Base-by-base conservation (phyloP, 2,888 invertebrate species). In the Cerastis rubricosa region DNA sequence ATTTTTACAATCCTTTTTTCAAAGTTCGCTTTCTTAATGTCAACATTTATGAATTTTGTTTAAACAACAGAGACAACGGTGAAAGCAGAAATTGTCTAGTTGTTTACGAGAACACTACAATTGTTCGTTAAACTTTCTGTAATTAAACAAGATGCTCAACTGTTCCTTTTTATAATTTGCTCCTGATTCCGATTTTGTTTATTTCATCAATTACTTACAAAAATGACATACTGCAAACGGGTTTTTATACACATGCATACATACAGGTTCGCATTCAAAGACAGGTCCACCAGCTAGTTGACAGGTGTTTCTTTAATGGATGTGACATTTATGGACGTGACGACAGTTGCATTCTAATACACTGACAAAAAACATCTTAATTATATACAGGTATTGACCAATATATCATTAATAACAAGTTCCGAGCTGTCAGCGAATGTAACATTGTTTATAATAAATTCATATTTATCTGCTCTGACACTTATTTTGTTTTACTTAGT, bases 401-500 rank as follows among this genome's bases (percentile, higher is more conserved):
- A 49, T 61, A 19, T n/a, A 29, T 35, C 35, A 47, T 59, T 63
- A 54, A 57, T 45, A 66, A 63, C 29, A 71, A 63, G 47, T 69
- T 76, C 40, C 22, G n/a, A 80, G 40, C 61, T 69, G 59, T 66
- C 54, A 71, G 43, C 12, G 35, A 43, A 35, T 57, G 40, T 75
- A 54, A 74, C 35, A 54, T 54, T 54, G 59, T 29, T 69, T 69
- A 71, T 75, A 64, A 57, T 49, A 71, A 71, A 51, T 57, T 74
- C 57, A 71, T 63, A 67, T 63, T 68, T 71, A 75, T 80, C 63
- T 68, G 49, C 59, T 71, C 47, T 64, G 57, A 63, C 64, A 81
- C 17, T 71, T 80, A 79, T 74, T 83, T 67, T 74, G 74, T 70
- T 59, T 68, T 68, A 83, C 66, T 69, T 63, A 51, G 49, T 25